Evolutionary conservation across 2,113 vertebrate species (phyloP), one percentile per base, ranked within the genome.

Genomic region (Gallinago media): DNA sequence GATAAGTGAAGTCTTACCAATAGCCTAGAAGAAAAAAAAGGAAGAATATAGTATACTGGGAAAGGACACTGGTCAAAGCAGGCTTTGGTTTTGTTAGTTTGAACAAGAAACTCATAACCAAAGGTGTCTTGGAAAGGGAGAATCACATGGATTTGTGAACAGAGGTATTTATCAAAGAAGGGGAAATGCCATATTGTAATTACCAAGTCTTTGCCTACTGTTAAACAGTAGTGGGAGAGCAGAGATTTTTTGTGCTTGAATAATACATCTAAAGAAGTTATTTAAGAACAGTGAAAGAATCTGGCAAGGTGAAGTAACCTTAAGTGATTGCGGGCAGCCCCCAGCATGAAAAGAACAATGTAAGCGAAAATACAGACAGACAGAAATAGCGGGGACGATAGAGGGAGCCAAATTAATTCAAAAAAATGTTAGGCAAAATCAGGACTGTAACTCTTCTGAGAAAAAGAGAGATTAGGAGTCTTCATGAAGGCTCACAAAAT

Each of bases 331-430:
- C 49, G 18, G 62, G 75, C 38, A 90, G 71, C 44, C 27, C 16
- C 8, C 29, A 46, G n/a, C 65, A 38, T 86, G 63, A 94, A 96
- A 96, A 93, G 66, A 95, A 94, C 27, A 84, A 38, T 46, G 23
- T 71, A 77, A 91, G 83, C 90, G 92, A 63, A 88, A 92, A 89
- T 55, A 20, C 65, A 83, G 36, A 46, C 74, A 3, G 12, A 77
- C 49, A 87, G 79, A 96, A 81, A 88, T 76, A 88, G 92, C 34
- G 77, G 90, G 74, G 87, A 97, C 93, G 91, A 97, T 96, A 97
- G 94, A 96, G 96, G 96, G 97, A 95, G 96, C 95, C 94, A 97
- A 97, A 98, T 96, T 97, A 97, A 94, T 95, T 96, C 20, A 59
- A 90, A 97, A 96, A 97, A 95, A 63, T 1, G 2, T 50, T 77